Conservation (phyloP, 2,888 invertebrate species). For the Argyresthia goedartella region DNA sequence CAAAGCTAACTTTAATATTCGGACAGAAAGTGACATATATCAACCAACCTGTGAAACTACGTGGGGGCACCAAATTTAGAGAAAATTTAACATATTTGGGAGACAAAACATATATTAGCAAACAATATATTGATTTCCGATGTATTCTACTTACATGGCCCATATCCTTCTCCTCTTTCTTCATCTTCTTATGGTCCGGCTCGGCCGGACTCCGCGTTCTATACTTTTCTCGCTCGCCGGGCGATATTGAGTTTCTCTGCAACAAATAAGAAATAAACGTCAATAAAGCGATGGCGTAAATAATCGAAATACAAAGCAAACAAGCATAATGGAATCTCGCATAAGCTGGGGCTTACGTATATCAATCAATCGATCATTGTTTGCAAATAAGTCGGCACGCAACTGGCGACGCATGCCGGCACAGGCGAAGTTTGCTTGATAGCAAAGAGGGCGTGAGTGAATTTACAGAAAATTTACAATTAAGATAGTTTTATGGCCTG, state of each 20-base stretch:
- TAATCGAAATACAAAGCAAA: slow-evolving; percentile 16
- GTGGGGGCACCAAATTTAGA: no score
- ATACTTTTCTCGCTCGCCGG: slow-evolving; percentile 86
- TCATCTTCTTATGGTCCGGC: slow-evolving; percentile 78
- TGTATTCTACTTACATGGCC: slow-evolving; percentile 77
- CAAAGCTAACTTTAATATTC: no score
- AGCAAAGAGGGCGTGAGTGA: no score
- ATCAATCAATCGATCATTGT: slow-evolving; percentile 68
- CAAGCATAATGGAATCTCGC: neutral
- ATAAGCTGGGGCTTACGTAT: neutral
- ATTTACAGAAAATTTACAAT: no score
- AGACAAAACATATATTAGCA: no score
- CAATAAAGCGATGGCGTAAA: slow-evolving; percentile 16
- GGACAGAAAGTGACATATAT: no score
- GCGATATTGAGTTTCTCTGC: slow-evolving; percentile 89
- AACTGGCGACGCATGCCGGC: slow-evolving; percentile 36
- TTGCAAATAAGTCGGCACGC: slow-evolving; percentile 68
- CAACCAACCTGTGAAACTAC: no score
- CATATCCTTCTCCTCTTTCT: slow-evolving; percentile 87
- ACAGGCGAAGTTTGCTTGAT: no score
- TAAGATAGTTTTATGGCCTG: no score
- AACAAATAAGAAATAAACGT: slow-evolving; percentile 30
- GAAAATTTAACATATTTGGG: no score
- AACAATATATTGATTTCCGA: no score
- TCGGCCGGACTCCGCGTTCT: slow-evolving; percentile 84